phyloP scores from a whole-genome alignment of 2,888 invertebrate species.

The Chaitophorus viminalis region DNA sequence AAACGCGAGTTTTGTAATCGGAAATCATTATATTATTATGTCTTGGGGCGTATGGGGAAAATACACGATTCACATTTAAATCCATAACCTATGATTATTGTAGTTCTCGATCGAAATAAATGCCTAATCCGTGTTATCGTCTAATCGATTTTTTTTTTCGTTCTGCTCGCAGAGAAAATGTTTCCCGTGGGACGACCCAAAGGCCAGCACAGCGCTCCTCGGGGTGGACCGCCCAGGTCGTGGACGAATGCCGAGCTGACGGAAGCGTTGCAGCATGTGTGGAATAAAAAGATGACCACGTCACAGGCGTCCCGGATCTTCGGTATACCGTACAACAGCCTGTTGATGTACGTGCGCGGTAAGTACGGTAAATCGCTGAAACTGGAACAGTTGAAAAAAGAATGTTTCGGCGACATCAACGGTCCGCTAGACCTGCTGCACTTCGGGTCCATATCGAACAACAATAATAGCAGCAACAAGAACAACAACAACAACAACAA shows the following conservation, averaged over 20 bases:
- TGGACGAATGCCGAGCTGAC: slow-evolving; percentile 93
- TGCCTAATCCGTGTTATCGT: no score
- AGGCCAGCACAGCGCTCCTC: slow-evolving; percentile 89
- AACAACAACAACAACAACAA: slow-evolving; percentile 66
- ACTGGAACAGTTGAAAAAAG: slow-evolving; percentile 86
- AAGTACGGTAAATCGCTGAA: slow-evolving; percentile 93
- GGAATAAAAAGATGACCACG: slow-evolving; percentile 95
- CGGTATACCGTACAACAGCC: slow-evolving; percentile 92
- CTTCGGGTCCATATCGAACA: slow-evolving; percentile 71
- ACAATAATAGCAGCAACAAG: slow-evolving; percentile 72
- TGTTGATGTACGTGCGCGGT: slow-evolving; percentile 90
- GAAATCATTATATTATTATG: no score
- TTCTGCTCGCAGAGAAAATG: slow-evolving; percentile 35
- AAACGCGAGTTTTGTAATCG: no score
- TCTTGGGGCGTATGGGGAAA: no score
- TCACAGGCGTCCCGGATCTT: slow-evolving; percentile 90
- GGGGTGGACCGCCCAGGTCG: slow-evolving; percentile 89
- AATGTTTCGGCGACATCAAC: slow-evolving; percentile 84
- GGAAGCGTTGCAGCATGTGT: slow-evolving; percentile 90
- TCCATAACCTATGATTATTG: no score
- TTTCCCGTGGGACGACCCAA: slow-evolving; percentile 82
- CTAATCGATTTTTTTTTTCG: not conserved
- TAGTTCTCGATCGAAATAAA: no score
- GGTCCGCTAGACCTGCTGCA: slow-evolving; percentile 75
- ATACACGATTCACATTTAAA: no score